Conservation (phyloP, 2,797 vertebrate species). For the Hydrocynus forskahlii region DNA sequence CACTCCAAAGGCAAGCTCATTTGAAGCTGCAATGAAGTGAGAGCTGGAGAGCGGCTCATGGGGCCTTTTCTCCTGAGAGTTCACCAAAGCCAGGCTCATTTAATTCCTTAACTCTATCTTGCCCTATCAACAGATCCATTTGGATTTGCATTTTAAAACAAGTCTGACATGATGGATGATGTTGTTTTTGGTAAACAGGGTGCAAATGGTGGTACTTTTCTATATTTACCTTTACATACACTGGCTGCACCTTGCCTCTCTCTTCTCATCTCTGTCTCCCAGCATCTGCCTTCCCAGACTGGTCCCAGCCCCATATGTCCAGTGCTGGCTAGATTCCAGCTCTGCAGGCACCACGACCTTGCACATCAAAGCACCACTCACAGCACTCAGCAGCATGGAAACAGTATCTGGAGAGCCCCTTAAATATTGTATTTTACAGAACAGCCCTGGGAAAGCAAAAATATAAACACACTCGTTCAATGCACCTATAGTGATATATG, state of each 20-base stretch:
- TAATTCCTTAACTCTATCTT: background rate
- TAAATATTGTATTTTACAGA: constrained; percentile 43
- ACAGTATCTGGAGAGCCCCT: constrained; percentile 21
- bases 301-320: constrained; percentile 49
- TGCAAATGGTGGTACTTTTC: background rate
- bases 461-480: constrained; percentile 23
- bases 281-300: constrained; percentile 49
- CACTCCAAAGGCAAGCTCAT: background rate
- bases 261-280: constrained; percentile 12
- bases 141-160: background rate
- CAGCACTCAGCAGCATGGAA: constrained; percentile 23
- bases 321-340: constrained; percentile 42
- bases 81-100: background rate
- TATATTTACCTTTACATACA: constrained; percentile 1
- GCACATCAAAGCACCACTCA: constrained; percentile 53
- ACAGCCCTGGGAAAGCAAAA: constrained; percentile 2
- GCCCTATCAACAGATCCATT: too few species aligned
- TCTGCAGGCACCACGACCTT: constrained; percentile 21
- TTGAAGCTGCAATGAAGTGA: constrained; percentile 2
- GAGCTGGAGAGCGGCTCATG: background rate
- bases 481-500: background rate
- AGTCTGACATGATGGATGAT: too few species aligned
- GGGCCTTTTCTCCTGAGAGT: background rate
- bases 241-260: constrained; percentile 15
- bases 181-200: background rate